A percentile compares a stretch with the other conserved stretches of the same genome.
phyloP scores from a whole-genome alignment of 2,888 invertebrate genomes.

The Venustoraphidia nigricollis region DNA sequence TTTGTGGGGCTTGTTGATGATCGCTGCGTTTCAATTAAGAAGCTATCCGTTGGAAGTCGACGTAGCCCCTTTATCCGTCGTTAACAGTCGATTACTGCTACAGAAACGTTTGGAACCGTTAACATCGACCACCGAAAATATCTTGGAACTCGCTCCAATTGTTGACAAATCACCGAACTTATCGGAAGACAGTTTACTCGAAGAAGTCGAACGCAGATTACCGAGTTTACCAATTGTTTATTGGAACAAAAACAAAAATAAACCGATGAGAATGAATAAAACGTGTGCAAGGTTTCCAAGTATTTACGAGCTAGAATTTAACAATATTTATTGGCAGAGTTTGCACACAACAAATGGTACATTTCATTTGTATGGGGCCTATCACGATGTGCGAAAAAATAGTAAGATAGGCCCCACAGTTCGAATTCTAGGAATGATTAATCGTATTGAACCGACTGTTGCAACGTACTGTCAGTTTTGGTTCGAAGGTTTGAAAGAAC shows the following conservation, averaged over 20 bases:
- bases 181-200: constrained; percentile 58
- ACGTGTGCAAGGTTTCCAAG: constrained; percentile 76
- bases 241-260: constrained; percentile 71
- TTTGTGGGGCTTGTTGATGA: constrained; percentile 3
- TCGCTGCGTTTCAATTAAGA: constrained; percentile 24
- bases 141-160: constrained; percentile 36
- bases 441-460: constrained; percentile 71
- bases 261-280: constrained; percentile 49
- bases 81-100: constrained; percentile 32
- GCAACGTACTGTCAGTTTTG: constrained; percentile 77
- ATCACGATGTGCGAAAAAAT: constrained; percentile 64
- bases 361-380: constrained; percentile 81
- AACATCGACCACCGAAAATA: constrained; percentile 26
- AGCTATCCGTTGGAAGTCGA: constrained; percentile 24
- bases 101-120: constrained; percentile 30
- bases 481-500: constrained; percentile 73
- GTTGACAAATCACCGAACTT: constrained; percentile 42
- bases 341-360: constrained; percentile 70
- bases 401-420: constrained; percentile 72
- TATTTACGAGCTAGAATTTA: constrained; percentile 81
- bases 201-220: constrained; percentile 61
- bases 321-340: constrained; percentile 88
- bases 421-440: constrained; percentile 61
- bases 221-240: constrained; percentile 75
- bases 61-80: constrained; percentile 17